Evolutionary conservation across 2,888 invertebrate genomes (phyloP).

Genomic region (Agapostemon virescens): DNA sequence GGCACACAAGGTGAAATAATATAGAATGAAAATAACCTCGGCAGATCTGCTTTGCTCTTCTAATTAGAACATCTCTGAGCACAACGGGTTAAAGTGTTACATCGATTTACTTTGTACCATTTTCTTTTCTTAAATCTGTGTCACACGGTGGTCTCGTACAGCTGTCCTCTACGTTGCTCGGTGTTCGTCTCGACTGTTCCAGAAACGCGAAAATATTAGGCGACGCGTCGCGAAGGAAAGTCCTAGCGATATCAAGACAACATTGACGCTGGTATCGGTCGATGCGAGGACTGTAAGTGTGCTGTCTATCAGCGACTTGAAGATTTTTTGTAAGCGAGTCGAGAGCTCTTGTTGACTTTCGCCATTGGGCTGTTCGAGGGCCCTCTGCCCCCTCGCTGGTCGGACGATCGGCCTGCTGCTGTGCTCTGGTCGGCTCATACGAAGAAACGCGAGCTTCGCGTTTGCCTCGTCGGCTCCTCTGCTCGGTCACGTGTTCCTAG

Average conservation of each 20-base stretch:
- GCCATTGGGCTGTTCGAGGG: slow-evolving; percentile 30
- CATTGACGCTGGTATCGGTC: slow-evolving; percentile 31
- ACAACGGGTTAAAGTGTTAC: too few relatives aligned
- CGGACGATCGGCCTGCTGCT: slow-evolving; percentile 8
- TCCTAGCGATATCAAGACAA: slow-evolving; percentile 21
- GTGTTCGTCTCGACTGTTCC: background rate
- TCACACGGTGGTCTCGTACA: background rate
- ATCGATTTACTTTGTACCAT: background rate
- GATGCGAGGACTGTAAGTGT: background rate
- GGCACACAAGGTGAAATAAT: too few relatives aligned
- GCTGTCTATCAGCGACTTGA: slow-evolving; percentile 32
- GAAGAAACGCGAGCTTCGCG: slow-evolving; percentile 64
- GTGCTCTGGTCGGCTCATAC: slow-evolving; percentile 57
- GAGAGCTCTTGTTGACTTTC: slow-evolving; percentile 53
- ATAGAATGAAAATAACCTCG: too few relatives aligned
- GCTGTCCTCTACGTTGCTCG: too few relatives aligned
- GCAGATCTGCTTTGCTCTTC: too few relatives aligned
- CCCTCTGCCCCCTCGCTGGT: background rate
- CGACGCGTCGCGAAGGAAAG: slow-evolving; percentile 9
- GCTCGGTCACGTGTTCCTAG: slow-evolving; percentile 10
- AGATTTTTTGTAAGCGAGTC: slow-evolving; percentile 14
- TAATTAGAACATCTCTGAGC: too few relatives aligned
- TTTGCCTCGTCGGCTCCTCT: slow-evolving; percentile 44
- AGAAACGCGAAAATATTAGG: background rate
- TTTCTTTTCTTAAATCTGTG: background rate